Evolutionary conservation across 2,888 invertebrate genomes (phyloP).

Genomic region (Mythimna lalbum): DNA sequence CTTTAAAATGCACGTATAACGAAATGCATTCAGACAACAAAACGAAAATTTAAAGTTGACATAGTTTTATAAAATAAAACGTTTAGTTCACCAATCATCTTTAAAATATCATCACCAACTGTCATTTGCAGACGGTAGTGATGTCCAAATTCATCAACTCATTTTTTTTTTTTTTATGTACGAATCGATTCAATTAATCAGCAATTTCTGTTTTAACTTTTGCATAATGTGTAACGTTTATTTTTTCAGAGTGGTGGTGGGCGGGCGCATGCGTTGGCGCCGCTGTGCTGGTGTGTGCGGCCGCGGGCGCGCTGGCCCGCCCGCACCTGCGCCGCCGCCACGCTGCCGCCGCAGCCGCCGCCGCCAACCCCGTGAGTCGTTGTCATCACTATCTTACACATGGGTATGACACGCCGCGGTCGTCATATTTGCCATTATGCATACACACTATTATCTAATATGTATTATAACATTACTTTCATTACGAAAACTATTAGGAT

Average conservation of each 20-base stretch:
- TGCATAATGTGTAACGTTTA: conserved; percentile 21
- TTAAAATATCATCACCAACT: no score
- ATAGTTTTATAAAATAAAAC: no score
- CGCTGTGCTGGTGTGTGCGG: conserved; percentile 84
- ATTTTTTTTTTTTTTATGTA: not conserved
- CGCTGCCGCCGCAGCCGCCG: conserved; percentile 80
- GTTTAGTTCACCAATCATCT: no score
- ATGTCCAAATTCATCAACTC: not conserved
- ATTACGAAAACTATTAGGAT: not conserved
- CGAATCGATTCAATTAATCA: not conserved
- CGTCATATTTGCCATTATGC: conserved; percentile 1
- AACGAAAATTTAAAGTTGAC: no score
- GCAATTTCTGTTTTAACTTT: not conserved
- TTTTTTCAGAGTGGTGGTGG: conserved; percentile 88
- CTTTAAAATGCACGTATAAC: no score
- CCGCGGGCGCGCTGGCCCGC: conserved; percentile 88
- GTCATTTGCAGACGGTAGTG: not conserved
- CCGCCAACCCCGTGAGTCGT: conserved; percentile 86
- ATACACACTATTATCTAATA: not conserved
- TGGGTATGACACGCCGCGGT: conserved; percentile 11
- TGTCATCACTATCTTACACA: conserved; percentile 48
- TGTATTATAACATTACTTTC: not conserved
- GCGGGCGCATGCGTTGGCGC: conserved; percentile 89
- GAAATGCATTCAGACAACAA: no score
- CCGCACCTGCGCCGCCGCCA: conserved; percentile 85